Evolutionary conservation across 2,113 vertebrate genomes (phyloP), one percentile per base, ranked within the genome.

Genomic region (Callorhinus ursinus): DNA sequence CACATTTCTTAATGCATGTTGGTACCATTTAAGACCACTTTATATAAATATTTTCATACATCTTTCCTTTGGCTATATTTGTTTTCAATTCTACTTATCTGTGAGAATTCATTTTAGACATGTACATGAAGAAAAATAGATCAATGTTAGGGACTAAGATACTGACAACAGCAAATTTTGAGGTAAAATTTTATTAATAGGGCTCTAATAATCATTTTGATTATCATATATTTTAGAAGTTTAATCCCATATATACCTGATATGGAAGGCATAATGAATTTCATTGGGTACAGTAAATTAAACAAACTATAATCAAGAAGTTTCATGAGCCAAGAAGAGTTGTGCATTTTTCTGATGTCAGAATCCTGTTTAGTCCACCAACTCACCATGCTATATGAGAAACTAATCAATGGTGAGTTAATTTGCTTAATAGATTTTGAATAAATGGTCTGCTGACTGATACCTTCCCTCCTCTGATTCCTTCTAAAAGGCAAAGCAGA

Each of bases 381-480:
- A 0, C 1, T 95, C 67, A 36, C 69, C 49, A 5, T 39, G 28
- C 46, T 57, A 0, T 53, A 84, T 31, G 4, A 59, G n/a, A 82
- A 93, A 76, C 13, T 85, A 98, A 97, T 94, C 83, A 94, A 93
- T 97, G 57, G 4, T 53, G 8, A 91, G 67, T 97, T 98, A 93
- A 74, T 98, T 93, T 85, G 36, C 84, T 97, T 92, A 97, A 95
- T 61, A 95, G 22, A 94, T 97, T 98, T 96, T 88, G 72, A 97
- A 95, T 72, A 88, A 95, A 90, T 95, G 28, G 15, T 89, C 33
- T 76, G 49, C 79, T 96, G 28, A 55, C 2, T 93, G 14, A 2
- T 85, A 63, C 28, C 4, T 96, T 97, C 46, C 7, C 18, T 94
- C 5, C 33, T 77, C 24, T 90, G 12, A 71, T 95, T 98, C 53